These are phyloP conservation scores for Lateolabrax maculatus DNA, from an alignment of 2,797 vertebrate species.

Conservation along the genomic window DNA sequence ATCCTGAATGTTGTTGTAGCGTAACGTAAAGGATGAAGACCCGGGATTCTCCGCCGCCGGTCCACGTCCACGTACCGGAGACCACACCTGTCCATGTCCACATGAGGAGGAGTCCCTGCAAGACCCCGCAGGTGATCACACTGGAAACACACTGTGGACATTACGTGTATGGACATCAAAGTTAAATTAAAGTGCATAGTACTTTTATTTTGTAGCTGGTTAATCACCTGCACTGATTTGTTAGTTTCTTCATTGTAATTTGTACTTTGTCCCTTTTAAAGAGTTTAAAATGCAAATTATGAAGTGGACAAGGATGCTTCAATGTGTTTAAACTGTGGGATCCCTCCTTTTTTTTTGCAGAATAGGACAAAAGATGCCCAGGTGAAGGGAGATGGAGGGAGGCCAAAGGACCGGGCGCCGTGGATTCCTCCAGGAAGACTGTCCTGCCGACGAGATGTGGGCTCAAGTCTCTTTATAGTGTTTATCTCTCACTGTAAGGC, in stretches of 20 bases:
- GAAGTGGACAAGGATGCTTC: not conserved
- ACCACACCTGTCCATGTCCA: conserved; percentile 94
- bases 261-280: not conserved
- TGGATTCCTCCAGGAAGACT: conserved; percentile 94
- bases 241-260: not conserved
- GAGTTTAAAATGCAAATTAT: not conserved
- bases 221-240: not conserved
- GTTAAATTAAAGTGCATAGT: not conserved
- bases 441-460: conserved; percentile 78
- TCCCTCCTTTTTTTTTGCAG: conserved; percentile 17
- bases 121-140: conserved; percentile 85
- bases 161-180: too few relatives aligned
- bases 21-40: conserved; percentile 88
- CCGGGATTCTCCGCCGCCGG: conserved; percentile 88
- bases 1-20: not conserved
- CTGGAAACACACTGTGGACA: too few relatives aligned
- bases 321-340: not conserved
- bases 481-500: not conserved
- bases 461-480: conserved; percentile 78
- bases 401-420: conserved; percentile 87
- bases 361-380: conserved; percentile 53
- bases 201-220: not conserved
- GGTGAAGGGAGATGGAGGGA: conserved; percentile 80
- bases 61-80: conserved; percentile 95
- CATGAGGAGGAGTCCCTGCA: conserved; percentile 90